Evolutionary conservation across 2,888 invertebrate genomes (phyloP).

Genomic region (Dicycla oo): DNA sequence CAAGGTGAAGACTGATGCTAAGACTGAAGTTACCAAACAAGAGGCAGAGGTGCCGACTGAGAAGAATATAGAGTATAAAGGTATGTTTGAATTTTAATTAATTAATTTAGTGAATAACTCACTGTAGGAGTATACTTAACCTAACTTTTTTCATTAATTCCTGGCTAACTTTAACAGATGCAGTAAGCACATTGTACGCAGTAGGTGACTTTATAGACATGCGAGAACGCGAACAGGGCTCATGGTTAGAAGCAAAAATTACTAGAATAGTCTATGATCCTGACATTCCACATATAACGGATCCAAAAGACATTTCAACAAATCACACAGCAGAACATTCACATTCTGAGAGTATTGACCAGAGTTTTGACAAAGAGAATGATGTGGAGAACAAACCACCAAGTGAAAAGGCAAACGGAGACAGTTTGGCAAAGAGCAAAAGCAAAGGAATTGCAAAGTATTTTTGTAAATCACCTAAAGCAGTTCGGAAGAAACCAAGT

Average conservation of each 20-base stretch:
- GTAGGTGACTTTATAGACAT: slow-evolving; percentile 93
- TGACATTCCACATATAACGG: slow-evolving; percentile 36
- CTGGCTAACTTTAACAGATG: slow-evolving; percentile 73
- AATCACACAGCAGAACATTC: slow-evolving; percentile 17
- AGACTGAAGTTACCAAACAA: slow-evolving; percentile 65
- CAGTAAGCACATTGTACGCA: slow-evolving; percentile 87
- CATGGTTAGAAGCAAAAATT: slow-evolving; percentile 94
- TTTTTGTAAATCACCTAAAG: slow-evolving; percentile 74
- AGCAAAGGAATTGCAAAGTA: slow-evolving; percentile 76
- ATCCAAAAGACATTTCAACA: slow-evolving; percentile 10
- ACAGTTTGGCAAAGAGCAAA: slow-evolving; percentile 64
- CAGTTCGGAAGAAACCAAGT: slow-evolving; percentile 59
- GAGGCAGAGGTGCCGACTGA: slow-evolving; percentile 17
- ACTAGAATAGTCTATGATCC: slow-evolving; percentile 87
- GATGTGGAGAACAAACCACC: slow-evolving; percentile 77
- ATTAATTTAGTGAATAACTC: background rate
- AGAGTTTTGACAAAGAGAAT: slow-evolving; percentile 68
- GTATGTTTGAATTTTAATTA: slow-evolving; percentile 17
- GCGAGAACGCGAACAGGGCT: slow-evolving; percentile 91
- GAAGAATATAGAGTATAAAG: slow-evolving; percentile 38
- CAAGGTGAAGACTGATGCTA: slow-evolving; percentile 57
- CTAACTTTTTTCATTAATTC: background rate
- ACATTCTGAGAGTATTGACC: slow-evolving; percentile 48
- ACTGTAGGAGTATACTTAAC: background rate
- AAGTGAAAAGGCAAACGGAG: slow-evolving; percentile 56